These are phyloP conservation scores for Tor tambroides DNA, from an alignment of 2,113 vertebrate genomes.

Conservation along the genomic window DNA sequence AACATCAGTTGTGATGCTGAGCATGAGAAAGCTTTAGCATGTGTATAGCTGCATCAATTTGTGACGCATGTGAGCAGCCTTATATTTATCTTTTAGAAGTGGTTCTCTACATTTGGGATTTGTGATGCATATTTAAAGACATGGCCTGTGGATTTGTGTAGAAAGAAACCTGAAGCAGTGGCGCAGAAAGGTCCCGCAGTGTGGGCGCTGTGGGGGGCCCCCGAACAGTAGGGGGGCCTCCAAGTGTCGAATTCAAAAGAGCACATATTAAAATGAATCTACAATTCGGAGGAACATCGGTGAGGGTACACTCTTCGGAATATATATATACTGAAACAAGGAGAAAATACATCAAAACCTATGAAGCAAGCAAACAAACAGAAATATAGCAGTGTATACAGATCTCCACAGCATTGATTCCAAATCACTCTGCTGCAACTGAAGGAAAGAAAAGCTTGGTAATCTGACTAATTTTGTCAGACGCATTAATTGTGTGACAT, in stretches of 20 bases:
- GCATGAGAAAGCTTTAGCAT: neutral
- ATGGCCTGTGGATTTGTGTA: neutral
- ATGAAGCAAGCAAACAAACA: neutral
- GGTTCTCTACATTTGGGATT: neutral
- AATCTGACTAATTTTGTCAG: neutral
- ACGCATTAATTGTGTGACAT: neutral
- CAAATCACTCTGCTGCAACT: neutral
- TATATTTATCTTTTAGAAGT: conserved; percentile 27
- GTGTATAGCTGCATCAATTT: neutral
- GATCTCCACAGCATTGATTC: neutral
- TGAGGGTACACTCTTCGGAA: neutral
- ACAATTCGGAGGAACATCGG: neutral
- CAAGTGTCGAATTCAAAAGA: neutral
- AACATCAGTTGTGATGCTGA: neutral
- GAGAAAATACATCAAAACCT: neutral
- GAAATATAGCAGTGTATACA: neutral
- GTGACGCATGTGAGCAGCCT: neutral
- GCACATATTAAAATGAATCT: neutral
- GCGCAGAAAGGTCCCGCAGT: neutral
- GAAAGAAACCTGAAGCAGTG: neutral
- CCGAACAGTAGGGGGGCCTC: neutral
- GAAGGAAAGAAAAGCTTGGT: too few species aligned
- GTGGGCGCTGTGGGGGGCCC: conserved; percentile 6
- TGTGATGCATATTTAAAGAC: conserved; percentile 17
- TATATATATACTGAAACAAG: neutral